phyloP scores from a whole-genome alignment of 2,888 invertebrate genomes.

The Leistus spinibarbis region DNA sequence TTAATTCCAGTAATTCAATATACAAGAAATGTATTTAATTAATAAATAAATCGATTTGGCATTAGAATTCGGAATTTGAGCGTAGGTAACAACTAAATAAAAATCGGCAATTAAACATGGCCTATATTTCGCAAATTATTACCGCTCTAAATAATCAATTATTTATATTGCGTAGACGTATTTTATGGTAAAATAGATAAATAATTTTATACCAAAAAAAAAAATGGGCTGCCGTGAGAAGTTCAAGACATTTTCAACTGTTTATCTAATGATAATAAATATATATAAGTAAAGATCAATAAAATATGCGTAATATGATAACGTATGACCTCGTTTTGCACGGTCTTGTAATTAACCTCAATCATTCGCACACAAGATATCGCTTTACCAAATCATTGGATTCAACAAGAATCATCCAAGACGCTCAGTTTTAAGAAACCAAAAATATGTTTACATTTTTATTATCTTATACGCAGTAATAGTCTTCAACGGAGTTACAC shows the following conservation, averaged over 20 bases:
- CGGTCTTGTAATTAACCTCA: constrained; percentile 32
- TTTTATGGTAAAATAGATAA: constrained; percentile 11
- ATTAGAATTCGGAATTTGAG: background rate
- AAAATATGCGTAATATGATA: constrained; percentile 26
- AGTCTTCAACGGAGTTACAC: too few species aligned
- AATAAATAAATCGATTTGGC: background rate
- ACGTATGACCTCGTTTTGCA: constrained; percentile 26
- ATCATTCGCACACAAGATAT: constrained; percentile 30
- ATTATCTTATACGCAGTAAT: too few species aligned
- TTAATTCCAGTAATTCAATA: too few species aligned
- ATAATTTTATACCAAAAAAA: constrained; percentile 13
- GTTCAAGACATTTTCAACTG: constrained; percentile 17
- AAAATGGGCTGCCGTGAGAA: constrained; percentile 9
- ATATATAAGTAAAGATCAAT: constrained; percentile 30
- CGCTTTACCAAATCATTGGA: background rate
- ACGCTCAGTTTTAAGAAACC: too few species aligned
- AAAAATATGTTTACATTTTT: too few species aligned
- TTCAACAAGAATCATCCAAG: background rate
- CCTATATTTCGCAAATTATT: background rate
- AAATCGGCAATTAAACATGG: constrained; percentile 7
- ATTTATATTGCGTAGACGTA: background rate
- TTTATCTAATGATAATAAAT: constrained; percentile 14
- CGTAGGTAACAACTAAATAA: background rate
- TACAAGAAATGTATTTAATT: too few species aligned
- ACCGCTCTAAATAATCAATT: constrained; percentile 22